Conservation (phyloP, 2,888 invertebrate species). For the Drosophila neotestacea region DNA sequence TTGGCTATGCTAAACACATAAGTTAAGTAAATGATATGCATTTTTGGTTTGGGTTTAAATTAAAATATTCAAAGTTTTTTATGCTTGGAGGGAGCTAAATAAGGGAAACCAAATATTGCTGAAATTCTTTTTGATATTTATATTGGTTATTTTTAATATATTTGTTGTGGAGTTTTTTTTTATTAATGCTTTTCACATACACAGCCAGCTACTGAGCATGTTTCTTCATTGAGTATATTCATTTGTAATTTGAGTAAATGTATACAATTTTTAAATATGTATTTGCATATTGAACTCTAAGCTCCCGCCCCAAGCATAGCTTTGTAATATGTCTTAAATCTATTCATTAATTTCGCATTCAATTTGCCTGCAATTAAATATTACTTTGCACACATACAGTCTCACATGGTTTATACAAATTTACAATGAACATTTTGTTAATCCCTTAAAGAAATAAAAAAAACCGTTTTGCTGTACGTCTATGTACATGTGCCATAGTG, state of each 20-base stretch:
- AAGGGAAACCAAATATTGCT: not conserved
- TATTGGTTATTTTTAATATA: not conserved
- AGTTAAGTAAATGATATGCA: conserved; percentile 56
- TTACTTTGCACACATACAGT: conserved; percentile 77
- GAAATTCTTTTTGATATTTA: not conserved
- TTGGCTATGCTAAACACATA: conserved; percentile 28
- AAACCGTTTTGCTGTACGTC: conserved; percentile 48
- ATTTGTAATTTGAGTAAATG: not conserved
- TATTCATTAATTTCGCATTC: conserved; percentile 19
- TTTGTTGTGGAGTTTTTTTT: not conserved
- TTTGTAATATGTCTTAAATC: conserved; percentile 1
- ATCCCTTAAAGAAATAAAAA: not conserved
- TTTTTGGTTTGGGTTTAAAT: conserved; percentile 15
- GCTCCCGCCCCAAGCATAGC: conserved; percentile 10
- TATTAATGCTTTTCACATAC: conserved; percentile 13
- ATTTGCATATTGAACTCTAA: conserved; percentile 12
- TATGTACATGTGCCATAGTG: conserved; percentile 71
- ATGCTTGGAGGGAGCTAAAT: not conserved
- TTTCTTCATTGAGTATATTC: conserved; percentile 15
- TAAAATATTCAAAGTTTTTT: not conserved
- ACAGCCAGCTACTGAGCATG: conserved; percentile 54
- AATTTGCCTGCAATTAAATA: conserved; percentile 41
- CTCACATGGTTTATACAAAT: conserved; percentile 65
- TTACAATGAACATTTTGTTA: conserved; percentile 42
- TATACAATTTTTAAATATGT: not conserved